phyloP scores from a whole-genome alignment of 2,888 invertebrate species.

The Cantharis rufa region DNA sequence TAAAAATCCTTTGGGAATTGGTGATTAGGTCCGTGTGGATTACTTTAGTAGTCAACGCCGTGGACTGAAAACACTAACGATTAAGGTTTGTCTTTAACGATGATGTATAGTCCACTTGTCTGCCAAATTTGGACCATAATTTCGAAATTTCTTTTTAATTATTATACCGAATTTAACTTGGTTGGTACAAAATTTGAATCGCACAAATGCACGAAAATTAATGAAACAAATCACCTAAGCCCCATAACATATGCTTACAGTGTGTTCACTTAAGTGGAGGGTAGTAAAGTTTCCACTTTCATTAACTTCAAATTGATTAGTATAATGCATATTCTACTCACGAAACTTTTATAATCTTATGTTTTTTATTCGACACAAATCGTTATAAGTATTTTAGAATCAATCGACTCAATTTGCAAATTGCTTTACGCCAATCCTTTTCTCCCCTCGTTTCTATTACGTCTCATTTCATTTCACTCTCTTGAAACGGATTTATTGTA shows the following conservation, averaged over 20 bases:
- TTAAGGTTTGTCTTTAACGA: conserved; percentile 22
- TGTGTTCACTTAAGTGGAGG: conserved; percentile 20
- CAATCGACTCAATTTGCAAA: conserved; percentile 50
- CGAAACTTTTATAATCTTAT: conserved; percentile 35
- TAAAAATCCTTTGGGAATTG: conserved; percentile 33
- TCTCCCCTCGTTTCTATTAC: conserved; percentile 37
- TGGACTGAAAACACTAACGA: conserved; percentile 21
- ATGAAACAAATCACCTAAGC: conserved; percentile 15
- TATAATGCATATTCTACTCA: conserved; percentile 43
- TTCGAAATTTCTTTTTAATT: not conserved
- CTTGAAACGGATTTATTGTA: conserved; percentile 39
- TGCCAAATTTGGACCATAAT: not conserved
- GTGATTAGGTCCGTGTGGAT: conserved; percentile 39
- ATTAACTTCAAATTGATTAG: conserved; percentile 45
- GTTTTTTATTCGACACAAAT: conserved; percentile 8
- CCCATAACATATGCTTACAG: conserved; percentile 25
- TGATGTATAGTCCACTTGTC: not conserved
- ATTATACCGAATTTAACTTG: not conserved
- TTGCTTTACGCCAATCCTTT: conserved; percentile 39
- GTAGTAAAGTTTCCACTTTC: conserved; percentile 38
- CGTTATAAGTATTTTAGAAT: conserved; percentile 33
- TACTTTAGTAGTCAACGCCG: conserved; percentile 30
- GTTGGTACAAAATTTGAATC: not conserved
- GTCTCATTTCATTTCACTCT: conserved; percentile 45
- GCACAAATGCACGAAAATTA: not conserved